Conservation (phyloP, 1,140 invertebrate species). For the Maconellicoccus hirsutus region DNA sequence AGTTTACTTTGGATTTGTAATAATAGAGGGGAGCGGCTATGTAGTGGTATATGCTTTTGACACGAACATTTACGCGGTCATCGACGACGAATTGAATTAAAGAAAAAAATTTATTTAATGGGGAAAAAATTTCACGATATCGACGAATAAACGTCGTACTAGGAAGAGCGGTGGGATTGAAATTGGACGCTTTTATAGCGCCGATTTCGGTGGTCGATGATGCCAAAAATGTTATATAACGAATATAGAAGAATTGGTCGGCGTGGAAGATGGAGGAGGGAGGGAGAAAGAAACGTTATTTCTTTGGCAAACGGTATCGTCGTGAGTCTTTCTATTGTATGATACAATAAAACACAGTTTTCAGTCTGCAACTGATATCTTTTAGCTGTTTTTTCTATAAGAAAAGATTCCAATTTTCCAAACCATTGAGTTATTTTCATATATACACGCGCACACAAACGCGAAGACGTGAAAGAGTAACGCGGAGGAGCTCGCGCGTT, state of each 20-base stretch:
- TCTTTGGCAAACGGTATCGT: conserved; percentile 2
- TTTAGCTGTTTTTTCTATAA: conserved; percentile 1
- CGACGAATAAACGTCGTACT: too few relatives aligned
- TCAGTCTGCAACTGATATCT: conserved; percentile 7
- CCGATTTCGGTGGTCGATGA: neutral
- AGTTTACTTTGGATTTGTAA: too few relatives aligned
- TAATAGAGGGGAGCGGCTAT: too few relatives aligned
- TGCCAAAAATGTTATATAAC: neutral
- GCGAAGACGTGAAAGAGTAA: too few relatives aligned
- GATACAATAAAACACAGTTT: conserved; percentile 4
- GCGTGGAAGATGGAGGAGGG: neutral
- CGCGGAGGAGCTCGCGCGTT: too few relatives aligned
- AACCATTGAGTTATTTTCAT: conserved; percentile 9
- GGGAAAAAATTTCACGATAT: too few relatives aligned
- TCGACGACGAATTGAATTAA: too few relatives aligned
- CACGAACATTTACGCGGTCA: too few relatives aligned
- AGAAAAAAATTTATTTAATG: too few relatives aligned
- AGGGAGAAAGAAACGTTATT: conserved; percentile 4
- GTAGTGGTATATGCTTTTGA: too few relatives aligned
- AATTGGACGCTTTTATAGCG: neutral
- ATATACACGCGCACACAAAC: neutral
- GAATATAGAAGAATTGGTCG: neutral
- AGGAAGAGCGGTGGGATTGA: too few relatives aligned
- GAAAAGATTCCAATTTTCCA: conserved; percentile 9
- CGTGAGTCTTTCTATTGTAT: neutral